Evolutionary conservation across 1,140 invertebrate species (phyloP).

Genomic region (Batillaria attramentaria): DNA sequence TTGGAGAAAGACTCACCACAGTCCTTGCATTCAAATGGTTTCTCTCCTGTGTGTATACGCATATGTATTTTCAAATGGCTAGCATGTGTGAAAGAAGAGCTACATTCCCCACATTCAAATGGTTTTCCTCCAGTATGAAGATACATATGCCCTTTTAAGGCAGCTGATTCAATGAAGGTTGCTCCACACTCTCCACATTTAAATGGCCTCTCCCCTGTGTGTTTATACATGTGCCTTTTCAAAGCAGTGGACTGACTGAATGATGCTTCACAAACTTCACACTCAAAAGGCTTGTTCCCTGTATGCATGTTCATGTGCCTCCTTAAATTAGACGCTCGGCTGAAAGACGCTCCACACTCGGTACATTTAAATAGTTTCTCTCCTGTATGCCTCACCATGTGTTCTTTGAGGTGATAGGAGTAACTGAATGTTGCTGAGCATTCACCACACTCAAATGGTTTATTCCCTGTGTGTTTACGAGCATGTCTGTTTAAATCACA

Average conservation of each 20-base stretch:
- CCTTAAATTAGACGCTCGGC: conserved; percentile 40
- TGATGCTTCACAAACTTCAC: conserved; percentile 87
- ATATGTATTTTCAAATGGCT: conserved; percentile 48
- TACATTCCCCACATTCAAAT: conserved; percentile 55
- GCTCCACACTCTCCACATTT: conserved; percentile 90
- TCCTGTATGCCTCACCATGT: too few relatives aligned
- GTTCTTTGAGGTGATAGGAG: too few relatives aligned
- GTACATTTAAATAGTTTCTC: too few relatives aligned
- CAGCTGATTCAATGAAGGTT: conserved; percentile 77
- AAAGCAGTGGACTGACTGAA: conserved; percentile 74
- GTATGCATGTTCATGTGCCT: conserved; percentile 76
- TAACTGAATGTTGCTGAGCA: too few relatives aligned
- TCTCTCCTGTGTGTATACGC: conserved; percentile 54
- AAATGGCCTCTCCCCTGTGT: conserved; percentile 91
- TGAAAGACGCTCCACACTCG: conserved; percentile 40
- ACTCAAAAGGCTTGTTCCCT: conserved; percentile 90
- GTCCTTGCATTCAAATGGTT: conserved; percentile 49
- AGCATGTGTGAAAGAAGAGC: conserved; percentile 41
- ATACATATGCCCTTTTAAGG: conserved; percentile 50
- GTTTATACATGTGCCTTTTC: conserved; percentile 66
- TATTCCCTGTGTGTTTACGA: too few relatives aligned
- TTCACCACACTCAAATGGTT: too few relatives aligned
- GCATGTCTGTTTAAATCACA: too few relatives aligned
- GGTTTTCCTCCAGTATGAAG: conserved; percentile 58
- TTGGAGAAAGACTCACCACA: conserved; percentile 58